Evolutionary conservation across 2,113 vertebrate species (phyloP).

Genomic region (Muntiacus muntjak): DNA sequence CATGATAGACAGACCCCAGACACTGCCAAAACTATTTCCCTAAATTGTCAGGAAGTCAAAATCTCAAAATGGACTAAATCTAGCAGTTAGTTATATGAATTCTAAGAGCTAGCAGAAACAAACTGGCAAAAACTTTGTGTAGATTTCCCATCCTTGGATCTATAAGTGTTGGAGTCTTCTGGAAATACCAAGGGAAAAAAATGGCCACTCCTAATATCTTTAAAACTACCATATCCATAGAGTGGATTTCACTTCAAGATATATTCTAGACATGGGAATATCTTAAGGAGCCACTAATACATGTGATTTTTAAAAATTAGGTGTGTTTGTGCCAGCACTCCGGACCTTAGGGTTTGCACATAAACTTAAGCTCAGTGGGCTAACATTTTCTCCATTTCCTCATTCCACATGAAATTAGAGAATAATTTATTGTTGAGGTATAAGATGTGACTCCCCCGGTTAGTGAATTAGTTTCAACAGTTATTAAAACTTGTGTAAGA

Average conservation of each 20-base stretch:
- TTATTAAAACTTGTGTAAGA: not conserved
- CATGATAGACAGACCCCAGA: not conserved
- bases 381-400: not conserved
- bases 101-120: constrained; percentile 31
- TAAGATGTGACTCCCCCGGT: not conserved
- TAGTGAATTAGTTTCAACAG: constrained; percentile 11
- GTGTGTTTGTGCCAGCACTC: not conserved
- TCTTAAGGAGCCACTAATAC: not conserved
- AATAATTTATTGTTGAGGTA: not conserved
- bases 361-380: not conserved
- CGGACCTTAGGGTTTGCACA: not conserved
- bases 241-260: not conserved
- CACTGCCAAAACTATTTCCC: not conserved
- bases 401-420: constrained; percentile 27
- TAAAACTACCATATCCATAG: not conserved
- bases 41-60: constrained; percentile 20
- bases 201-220: not conserved
- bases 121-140: not conserved
- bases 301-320: not conserved
- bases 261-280: not conserved
- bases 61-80: constrained; percentile 53
- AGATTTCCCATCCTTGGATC: not conserved
- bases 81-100: constrained; percentile 20
- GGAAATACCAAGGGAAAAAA: not conserved
- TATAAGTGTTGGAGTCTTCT: not conserved